Conservation (phyloP, 1,140 invertebrate genomes). For the Cotesia typhae region DNA sequence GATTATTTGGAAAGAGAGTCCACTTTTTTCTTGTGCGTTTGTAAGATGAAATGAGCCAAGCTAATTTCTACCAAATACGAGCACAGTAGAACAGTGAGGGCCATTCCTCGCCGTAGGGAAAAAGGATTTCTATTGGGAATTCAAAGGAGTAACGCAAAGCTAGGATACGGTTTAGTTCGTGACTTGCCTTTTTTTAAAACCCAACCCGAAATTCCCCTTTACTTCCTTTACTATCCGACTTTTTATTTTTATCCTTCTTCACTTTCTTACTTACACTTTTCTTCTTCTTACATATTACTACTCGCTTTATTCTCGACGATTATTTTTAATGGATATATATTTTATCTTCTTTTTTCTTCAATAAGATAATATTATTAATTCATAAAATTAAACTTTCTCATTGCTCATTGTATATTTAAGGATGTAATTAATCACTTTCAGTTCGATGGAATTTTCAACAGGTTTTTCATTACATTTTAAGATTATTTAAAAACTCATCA, state of each 20-base stretch:
- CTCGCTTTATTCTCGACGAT: too few species aligned
- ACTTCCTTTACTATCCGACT: not conserved
- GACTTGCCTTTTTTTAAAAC: slow-evolving; percentile 18
- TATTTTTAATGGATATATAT: too few species aligned
- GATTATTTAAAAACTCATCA: not conserved
- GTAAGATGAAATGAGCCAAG: slow-evolving; percentile 57
- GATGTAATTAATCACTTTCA: not conserved
- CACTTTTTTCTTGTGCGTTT: slow-evolving; percentile 29
- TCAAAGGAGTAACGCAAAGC: slow-evolving; percentile 30
- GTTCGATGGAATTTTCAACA: too few species aligned
- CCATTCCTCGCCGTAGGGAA: slow-evolving; percentile 15
- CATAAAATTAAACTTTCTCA: slow-evolving; percentile 6
- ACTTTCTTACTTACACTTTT: not conserved
- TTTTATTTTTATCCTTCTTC: slow-evolving; percentile 2
- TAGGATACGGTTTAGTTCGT: not conserved
- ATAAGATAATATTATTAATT: too few species aligned
- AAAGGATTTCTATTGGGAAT: slow-evolving; percentile 14
- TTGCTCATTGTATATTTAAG: not conserved
- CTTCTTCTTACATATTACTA: too few species aligned
- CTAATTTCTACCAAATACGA: slow-evolving; percentile 49
- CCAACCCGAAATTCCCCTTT: too few species aligned
- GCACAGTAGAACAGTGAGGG: not conserved
- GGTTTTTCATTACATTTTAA: too few species aligned
- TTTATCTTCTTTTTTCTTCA: too few species aligned
- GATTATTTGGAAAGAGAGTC: not conserved